These are phyloP conservation scores for Sarcophilus harrisii DNA, from an alignment of 2,797 vertebrate genomes.

Conservation along the genomic window DNA sequence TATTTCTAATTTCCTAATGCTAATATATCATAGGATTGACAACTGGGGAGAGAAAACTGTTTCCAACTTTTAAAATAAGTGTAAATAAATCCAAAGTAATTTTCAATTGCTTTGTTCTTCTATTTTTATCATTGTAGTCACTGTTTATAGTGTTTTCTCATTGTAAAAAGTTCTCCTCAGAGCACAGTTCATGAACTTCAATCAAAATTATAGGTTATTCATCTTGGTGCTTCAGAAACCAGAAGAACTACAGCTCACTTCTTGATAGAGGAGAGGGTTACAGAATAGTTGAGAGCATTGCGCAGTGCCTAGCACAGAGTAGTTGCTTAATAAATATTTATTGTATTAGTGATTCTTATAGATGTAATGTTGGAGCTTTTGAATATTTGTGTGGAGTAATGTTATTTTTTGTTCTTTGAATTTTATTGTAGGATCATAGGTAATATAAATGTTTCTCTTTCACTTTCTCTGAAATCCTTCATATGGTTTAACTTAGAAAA, in stretches of 20 bases:
- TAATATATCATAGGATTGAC: background rate
- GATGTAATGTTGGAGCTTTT: background rate
- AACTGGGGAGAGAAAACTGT: background rate
- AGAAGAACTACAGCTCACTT: background rate
- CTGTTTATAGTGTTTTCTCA: background rate
- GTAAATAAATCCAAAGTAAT: background rate
- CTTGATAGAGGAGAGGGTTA: background rate
- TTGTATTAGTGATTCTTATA: background rate
- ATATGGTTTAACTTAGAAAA: slow-evolving; percentile 44
- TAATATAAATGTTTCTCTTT: background rate
- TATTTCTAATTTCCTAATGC: background rate
- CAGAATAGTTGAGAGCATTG: background rate
- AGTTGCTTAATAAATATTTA: background rate
- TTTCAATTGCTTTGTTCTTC: background rate
- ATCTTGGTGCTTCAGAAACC: background rate
- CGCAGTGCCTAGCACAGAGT: background rate
- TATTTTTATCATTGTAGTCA: background rate
- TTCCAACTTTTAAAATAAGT: background rate
- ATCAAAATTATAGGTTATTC: background rate
- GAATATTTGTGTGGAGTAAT: background rate
- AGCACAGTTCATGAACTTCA: background rate
- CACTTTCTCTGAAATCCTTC: slow-evolving; percentile 21
- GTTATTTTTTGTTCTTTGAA: background rate
- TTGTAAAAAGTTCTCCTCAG: background rate
- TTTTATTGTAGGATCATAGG: background rate